These are phyloP conservation scores for Mugil cephalus DNA, from an alignment of 2,113 vertebrate species.

Conservation along the genomic window DNA sequence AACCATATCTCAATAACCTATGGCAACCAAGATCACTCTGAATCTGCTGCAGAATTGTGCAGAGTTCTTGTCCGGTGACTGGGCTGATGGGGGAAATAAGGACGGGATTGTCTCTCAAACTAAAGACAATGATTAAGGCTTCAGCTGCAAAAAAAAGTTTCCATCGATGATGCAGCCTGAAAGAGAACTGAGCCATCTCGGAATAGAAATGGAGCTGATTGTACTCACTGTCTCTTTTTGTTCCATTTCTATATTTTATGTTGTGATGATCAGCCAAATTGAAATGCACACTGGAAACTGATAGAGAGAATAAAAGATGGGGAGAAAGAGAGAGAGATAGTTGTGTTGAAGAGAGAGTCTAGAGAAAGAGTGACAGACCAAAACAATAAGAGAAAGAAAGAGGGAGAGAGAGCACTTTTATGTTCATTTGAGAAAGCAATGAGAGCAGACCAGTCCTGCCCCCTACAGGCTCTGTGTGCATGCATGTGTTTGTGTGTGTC, in stretches of 20 bases:
- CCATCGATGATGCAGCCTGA: neutral
- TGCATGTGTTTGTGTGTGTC: constrained; percentile 78
- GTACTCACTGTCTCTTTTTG: fast-evolving
- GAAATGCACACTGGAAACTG: neutral
- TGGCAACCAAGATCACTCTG: too few relatives aligned
- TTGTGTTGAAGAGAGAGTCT: neutral
- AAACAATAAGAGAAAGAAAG: neutral
- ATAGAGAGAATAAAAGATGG: neutral
- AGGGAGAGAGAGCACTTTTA: neutral
- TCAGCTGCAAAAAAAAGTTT: neutral
- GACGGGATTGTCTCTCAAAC: too few relatives aligned
- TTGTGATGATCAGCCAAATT: neutral
- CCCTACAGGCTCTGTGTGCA: constrained; percentile 68
- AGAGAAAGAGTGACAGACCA: constrained; percentile 15
- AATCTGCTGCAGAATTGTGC: neutral
- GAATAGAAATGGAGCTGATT: neutral
- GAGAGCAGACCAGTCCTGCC: constrained; percentile 74
- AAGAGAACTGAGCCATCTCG: neutral
- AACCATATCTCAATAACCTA: too few relatives aligned
- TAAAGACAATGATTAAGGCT: neutral
- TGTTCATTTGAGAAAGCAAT: constrained; percentile 7
- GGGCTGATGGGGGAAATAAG: too few relatives aligned
- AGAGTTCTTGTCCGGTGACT: neutral
- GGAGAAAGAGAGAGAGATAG: neutral
- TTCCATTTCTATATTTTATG: too few relatives aligned